Conservation (phyloP, 2,888 invertebrate species). For the Drosophila mercatorum region DNA sequence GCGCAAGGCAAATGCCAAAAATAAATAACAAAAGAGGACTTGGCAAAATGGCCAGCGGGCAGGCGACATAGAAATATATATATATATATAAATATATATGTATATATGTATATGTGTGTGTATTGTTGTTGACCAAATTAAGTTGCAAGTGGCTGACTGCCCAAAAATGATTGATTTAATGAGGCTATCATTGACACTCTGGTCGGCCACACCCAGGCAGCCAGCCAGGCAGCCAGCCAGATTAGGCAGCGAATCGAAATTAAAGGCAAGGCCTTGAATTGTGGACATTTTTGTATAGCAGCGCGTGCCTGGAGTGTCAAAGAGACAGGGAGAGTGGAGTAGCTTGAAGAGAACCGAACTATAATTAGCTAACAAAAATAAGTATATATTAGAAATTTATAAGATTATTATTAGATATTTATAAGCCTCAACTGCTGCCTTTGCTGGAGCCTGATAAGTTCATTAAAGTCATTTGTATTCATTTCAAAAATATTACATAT, state of each 20-base stretch:
- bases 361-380: neutral
- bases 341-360: neutral
- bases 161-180: slow-evolving; percentile 78
- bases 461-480: neutral
- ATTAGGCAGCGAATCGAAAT: slow-evolving; percentile 24
- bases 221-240: slow-evolving; percentile 1
- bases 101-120: slow-evolving; percentile 14
- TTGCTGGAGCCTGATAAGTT: no score
- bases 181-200: slow-evolving; percentile 71
- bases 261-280: slow-evolving; percentile 39
- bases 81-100: slow-evolving; percentile 4
- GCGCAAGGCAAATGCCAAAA: slow-evolving; percentile 46
- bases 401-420: neutral
- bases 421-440: neutral
- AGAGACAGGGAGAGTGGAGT: neutral
- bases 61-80: slow-evolving; percentile 39
- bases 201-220: slow-evolving; percentile 40
- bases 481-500: slow-evolving; percentile 1
- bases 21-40: slow-evolving; percentile 53
- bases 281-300: neutral
- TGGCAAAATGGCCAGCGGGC: slow-evolving; percentile 44
- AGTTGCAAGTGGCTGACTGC: slow-evolving; percentile 68
- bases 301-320: slow-evolving; percentile 17
- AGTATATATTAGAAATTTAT: neutral
- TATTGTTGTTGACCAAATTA: slow-evolving; percentile 66